Percentiles rank a stretch among this genome's conserved stretches.
Conservation (phyloP, 2,888 invertebrate species). For the Clusia tigrina region DNA sequence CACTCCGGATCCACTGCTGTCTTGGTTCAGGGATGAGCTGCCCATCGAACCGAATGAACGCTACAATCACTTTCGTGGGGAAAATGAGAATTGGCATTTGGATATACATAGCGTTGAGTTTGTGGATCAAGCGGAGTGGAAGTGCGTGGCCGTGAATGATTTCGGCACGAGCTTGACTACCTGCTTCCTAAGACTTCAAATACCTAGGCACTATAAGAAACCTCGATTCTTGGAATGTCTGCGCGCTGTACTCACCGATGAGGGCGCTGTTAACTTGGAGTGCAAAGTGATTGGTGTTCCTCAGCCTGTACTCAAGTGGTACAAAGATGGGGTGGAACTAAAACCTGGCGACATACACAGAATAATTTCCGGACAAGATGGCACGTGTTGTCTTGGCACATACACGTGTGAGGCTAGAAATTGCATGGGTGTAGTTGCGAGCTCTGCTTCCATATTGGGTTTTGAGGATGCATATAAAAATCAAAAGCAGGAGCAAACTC, state of each 20-base stretch:
- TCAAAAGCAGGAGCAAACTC: slow-evolving; percentile 64
- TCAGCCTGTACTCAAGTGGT: slow-evolving; percentile 90
- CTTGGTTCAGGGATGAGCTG: slow-evolving; percentile 90
- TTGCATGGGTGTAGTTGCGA: slow-evolving; percentile 89
- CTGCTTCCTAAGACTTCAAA: slow-evolving; percentile 82
- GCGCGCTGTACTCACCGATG: slow-evolving; percentile 84
- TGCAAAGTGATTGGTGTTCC: slow-evolving; percentile 93
- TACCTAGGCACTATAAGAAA: slow-evolving; percentile 88
- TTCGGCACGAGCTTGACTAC: slow-evolving; percentile 89
- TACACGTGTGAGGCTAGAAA: slow-evolving; percentile 91
- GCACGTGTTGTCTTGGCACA: slow-evolving; percentile 87
- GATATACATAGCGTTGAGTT: slow-evolving; percentile 80
- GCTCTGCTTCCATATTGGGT: slow-evolving; percentile 86
- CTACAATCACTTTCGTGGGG: slow-evolving; percentile 74
- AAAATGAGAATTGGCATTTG: slow-evolving; percentile 76
- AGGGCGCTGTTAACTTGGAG: slow-evolving; percentile 88
- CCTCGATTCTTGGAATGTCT: slow-evolving; percentile 87
- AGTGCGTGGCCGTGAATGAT: slow-evolving; percentile 87
- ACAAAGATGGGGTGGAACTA: slow-evolving; percentile 87
- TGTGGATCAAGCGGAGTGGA: slow-evolving; percentile 90
- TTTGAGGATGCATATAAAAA: slow-evolving; percentile 78
- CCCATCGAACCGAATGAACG: slow-evolving; percentile 75
- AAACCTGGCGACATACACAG: slow-evolving; percentile 91
- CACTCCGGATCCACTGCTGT: slow-evolving; percentile 79
- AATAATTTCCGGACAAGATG: slow-evolving; percentile 89